These are phyloP conservation scores for Rhaphigaster nebulosa DNA, from an alignment of 2,888 invertebrate species.

Conservation along the genomic window DNA sequence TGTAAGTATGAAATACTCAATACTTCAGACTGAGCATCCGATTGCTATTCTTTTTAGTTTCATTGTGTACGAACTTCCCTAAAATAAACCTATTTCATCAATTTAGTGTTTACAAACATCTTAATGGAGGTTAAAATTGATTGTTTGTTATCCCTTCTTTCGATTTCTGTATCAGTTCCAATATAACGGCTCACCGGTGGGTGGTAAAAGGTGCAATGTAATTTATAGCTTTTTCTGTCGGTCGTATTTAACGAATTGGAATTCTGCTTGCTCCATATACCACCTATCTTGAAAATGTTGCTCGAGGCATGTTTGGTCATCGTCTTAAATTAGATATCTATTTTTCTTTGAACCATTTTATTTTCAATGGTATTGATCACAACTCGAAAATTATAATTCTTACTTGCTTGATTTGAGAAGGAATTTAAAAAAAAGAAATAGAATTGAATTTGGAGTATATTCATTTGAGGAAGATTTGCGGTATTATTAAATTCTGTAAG, in stretches of 20 bases:
- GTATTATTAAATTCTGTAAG: no score
- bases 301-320: background rate
- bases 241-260: background rate
- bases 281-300: background rate
- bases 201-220: background rate
- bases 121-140: background rate
- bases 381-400: no score
- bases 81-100: background rate
- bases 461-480: no score
- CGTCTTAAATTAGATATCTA: conserved; percentile 1
- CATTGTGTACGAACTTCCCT: background rate
- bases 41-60: no score
- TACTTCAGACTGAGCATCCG: no score
- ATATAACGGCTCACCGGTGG: background rate
- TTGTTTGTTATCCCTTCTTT: background rate
- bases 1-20: no score
- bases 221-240: background rate
- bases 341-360: background rate
- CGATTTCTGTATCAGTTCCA: background rate
- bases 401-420: no score
- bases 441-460: no score
- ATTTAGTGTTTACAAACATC: background rate
- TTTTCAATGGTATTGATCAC: background rate
- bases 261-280: background rate
- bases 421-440: no score